Evolutionary conservation across 2,797 vertebrate genomes (phyloP), one percentile per base, ranked within the genome.

Genomic region (Xyrichtys novacula): DNA sequence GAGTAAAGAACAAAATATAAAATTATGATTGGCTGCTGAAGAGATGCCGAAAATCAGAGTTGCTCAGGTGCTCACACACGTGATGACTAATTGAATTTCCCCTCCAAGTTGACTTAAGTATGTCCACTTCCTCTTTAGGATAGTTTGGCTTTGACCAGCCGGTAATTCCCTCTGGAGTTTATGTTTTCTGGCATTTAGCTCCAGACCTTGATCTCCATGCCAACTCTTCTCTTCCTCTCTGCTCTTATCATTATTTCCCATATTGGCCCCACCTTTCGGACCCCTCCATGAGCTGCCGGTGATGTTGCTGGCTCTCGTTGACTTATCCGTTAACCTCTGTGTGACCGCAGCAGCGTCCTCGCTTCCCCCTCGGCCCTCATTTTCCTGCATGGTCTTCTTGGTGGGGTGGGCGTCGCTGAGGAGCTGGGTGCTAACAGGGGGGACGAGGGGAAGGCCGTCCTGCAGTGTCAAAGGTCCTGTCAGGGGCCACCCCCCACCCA

Each of bases 381-480:
- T 46, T 57, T 57, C 64, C 71, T 75, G 64, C 65, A 12, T 38
- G 69, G 64, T 68, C 67, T 56, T 80, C 74, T 66, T 78, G 86
- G 80, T 38, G 57, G 74, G 78, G 60, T 73, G 84, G 85, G 85
- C 68, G 85, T 76, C 65, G 29, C 48, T 29, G 67, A 81, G 87
- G 80, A 84, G 80, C 57, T 12, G 31, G 46, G 59, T 38, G 19
- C 78, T 69, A 81, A 76, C 79, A n/a, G 75, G 76, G 65, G 56
- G 73, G 83, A 80, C 53, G 81, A 81, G 25, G 68, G 49, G 29
- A 71, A 78, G 89, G 90, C 86, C 65, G 79, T 57, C 66, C 87
- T 65, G 79, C 50, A 0, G 86, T 88, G 94, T 93, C 92, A 93
- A 76, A 90, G 93, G 93, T 92, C 89, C 88, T 56, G 77, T 68